A percentile compares a stretch with the other conserved stretches of the same genome.
Evolutionary conservation across 1,140 invertebrate species (phyloP).

Genomic region (Cherax destructor): DNA sequence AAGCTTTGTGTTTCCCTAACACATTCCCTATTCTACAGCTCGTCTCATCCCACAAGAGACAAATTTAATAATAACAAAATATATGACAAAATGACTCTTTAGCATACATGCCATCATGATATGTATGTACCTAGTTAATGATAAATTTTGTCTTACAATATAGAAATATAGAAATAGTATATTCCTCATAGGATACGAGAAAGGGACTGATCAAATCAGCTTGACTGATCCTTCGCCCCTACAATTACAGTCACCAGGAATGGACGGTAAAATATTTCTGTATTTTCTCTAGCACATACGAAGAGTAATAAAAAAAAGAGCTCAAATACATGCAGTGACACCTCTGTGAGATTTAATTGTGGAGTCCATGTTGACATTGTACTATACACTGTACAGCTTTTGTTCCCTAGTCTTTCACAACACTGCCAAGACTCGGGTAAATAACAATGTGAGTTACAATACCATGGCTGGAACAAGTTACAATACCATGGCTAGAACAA

Average conservation of each 20-base stretch:
- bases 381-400: not conserved
- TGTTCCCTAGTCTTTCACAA: not conserved
- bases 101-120: not conserved
- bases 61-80: not conserved
- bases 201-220: not conserved
- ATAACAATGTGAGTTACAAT: no score
- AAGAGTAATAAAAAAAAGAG: not conserved
- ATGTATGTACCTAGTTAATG: not conserved
- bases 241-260: not conserved
- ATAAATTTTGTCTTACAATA: not conserved
- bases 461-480: no score
- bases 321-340: not conserved
- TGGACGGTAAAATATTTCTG: not conserved
- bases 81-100: not conserved
- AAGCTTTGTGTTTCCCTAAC: not conserved
- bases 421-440: not conserved
- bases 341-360: not conserved
- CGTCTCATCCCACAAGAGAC: not conserved
- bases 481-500: no score
- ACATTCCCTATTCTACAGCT: not conserved
- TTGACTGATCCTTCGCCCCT: not conserved
- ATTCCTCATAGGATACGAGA: not conserved
- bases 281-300: not conserved
- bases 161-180: not conserved
- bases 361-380: not conserved